A percentile compares a stretch with the other conserved stretches of the same genome.
These are phyloP conservation scores for Piliocolobus tephrosceles DNA, from an alignment of 2,113 vertebrate species.

Conservation along the genomic window DNA sequence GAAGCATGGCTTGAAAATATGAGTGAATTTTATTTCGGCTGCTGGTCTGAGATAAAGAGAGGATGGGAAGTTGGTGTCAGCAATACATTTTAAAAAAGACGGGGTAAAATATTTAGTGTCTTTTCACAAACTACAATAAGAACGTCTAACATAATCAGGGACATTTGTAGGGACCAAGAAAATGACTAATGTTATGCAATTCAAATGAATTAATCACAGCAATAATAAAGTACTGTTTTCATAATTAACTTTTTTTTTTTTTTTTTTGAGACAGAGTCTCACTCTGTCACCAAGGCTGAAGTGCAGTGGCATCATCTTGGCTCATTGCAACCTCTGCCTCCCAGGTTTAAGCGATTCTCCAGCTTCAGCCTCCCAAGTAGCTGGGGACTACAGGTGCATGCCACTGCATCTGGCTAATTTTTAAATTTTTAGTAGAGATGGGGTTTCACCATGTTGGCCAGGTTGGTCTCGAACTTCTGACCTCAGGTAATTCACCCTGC, in stretches of 20 bases:
- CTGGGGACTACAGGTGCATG: not conserved
- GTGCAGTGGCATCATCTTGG: not conserved
- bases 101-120: not conserved
- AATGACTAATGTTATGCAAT: not conserved
- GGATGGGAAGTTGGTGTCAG: not conserved
- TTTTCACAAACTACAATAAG: not conserved
- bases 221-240: conserved; percentile 6
- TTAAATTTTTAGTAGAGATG: not conserved
- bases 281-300: too few relatives aligned
- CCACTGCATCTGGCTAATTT: not conserved
- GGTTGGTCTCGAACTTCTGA: not conserved
- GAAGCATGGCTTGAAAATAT: not conserved
- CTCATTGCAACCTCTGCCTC: not conserved
- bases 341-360: not conserved
- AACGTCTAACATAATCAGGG: not conserved
- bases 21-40: not conserved
- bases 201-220: conserved; percentile 6
- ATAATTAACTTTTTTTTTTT: not conserved
- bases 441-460: not conserved
- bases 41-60: not conserved
- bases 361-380: not conserved
- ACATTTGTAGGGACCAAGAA: not conserved
- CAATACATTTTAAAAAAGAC: conserved; percentile 6
- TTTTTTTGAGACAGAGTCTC: too few relatives aligned
- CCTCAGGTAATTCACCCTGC: not conserved